Evolutionary conservation across 2,113 vertebrate species (phyloP).

Genomic region (Aix galericulata): DNA sequence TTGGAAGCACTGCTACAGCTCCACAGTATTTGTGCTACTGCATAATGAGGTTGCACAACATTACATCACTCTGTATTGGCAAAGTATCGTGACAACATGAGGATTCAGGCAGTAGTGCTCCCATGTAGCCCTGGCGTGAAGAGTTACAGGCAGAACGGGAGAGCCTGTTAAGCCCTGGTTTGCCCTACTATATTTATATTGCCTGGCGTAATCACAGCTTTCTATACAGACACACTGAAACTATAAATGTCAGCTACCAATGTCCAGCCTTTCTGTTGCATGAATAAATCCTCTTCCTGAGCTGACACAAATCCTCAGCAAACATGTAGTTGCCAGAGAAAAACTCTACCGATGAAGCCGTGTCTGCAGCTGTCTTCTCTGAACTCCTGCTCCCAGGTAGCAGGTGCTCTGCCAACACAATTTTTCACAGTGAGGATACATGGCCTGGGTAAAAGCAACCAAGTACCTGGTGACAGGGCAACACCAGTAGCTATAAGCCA

Average conservation of each 20-base stretch:
- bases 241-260: neutral
- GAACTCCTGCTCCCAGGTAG: neutral
- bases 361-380: neutral
- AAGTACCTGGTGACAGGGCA: neutral
- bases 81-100: neutral
- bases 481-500: neutral
- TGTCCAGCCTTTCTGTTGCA: neutral
- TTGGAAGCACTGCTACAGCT: neutral
- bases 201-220: neutral
- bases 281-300: neutral
- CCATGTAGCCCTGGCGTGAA: fast-evolving
- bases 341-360: neutral
- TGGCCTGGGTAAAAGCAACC: neutral
- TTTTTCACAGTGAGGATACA: neutral
- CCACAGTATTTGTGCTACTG: neutral
- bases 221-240: neutral
- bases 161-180: neutral
- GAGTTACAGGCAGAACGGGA: neutral
- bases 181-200: neutral
- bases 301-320: neutral
- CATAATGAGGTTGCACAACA: neutral
- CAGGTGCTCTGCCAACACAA: neutral
- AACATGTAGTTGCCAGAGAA: neutral
- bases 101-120: neutral
- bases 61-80: neutral